Evolutionary conservation across 2,888 invertebrate genomes (phyloP).

Genomic region (Axea sp.): DNA sequence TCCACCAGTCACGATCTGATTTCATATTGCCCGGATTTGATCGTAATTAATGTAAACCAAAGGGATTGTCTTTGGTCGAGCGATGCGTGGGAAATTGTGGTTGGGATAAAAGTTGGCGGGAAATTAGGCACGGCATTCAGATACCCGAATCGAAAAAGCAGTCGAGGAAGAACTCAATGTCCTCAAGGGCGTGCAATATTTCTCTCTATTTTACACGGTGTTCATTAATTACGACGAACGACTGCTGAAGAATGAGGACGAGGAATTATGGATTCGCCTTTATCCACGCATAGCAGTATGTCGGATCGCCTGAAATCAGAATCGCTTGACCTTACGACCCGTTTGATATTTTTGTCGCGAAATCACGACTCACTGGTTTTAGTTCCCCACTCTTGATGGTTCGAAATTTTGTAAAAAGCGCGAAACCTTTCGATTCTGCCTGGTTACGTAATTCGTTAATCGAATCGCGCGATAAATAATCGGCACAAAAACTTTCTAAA

Average conservation of each 20-base stretch:
- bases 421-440: constrained; percentile 21
- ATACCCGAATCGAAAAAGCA: constrained; percentile 52
- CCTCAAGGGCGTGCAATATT: constrained; percentile 69
- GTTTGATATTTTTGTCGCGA: constrained; percentile 35
- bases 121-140: constrained; percentile 55
- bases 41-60: constrained; percentile 17
- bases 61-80: neutral
- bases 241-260: constrained; percentile 66
- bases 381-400: too few relatives aligned
- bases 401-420: too few relatives aligned
- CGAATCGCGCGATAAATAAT: constrained; percentile 20
- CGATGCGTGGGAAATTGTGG: constrained; percentile 48
- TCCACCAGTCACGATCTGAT: constrained; percentile 13
- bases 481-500: constrained; percentile 42
- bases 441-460: constrained; percentile 35
- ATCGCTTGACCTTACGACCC: constrained; percentile 47
- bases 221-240: constrained; percentile 70
- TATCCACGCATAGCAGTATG: constrained; percentile 68
- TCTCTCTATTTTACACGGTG: constrained; percentile 72
- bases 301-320: constrained; percentile 53
- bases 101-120: constrained; percentile 39
- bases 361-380: too few relatives aligned
- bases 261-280: constrained; percentile 72
- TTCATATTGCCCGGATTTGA: constrained; percentile 8
- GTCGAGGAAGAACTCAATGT: constrained; percentile 59